Percentiles rank a stretch among this genome's conserved stretches.
Evolutionary conservation across 1,140 invertebrate species (phyloP).

Genomic region (Papilio dardanus): DNA sequence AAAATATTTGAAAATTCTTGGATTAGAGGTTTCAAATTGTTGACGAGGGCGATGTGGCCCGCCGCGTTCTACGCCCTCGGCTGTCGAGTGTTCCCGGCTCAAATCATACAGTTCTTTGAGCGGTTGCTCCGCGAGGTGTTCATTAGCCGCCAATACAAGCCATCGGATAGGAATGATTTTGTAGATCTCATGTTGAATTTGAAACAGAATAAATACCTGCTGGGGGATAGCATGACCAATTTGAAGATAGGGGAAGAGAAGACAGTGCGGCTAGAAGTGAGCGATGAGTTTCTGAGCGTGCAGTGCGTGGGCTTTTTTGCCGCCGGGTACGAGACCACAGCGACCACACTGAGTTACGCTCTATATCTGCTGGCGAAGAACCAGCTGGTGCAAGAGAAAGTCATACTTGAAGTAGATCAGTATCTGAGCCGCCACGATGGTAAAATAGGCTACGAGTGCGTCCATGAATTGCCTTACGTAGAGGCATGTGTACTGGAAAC

Average conservation of each 20-base stretch:
- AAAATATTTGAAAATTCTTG: conserved; percentile 46
- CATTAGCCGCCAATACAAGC: conserved; percentile 38
- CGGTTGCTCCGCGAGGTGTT: conserved; percentile 40
- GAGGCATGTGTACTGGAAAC: conserved; percentile 46
- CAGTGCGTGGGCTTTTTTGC: conserved; percentile 47
- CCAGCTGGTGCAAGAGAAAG: conserved; percentile 39
- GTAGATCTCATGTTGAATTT: conserved; percentile 50
- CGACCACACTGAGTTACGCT: conserved; percentile 43
- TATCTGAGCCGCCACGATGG: conserved; percentile 42
- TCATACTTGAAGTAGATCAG: conserved; percentile 46
- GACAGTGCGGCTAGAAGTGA: conserved; percentile 36
- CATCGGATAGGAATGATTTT: conserved; percentile 46
- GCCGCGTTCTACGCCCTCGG: conserved; percentile 46
- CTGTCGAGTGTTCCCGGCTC: conserved; percentile 41
- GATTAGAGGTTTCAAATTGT: conserved; percentile 39
- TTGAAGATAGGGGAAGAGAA: conserved; percentile 35
- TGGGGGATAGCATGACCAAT: conserved; percentile 43
- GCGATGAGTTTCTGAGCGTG: conserved; percentile 43
- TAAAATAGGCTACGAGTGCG: conserved; percentile 45
- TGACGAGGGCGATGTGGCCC: conserved; percentile 48
- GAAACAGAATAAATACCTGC: conserved; percentile 41
- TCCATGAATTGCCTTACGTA: conserved; percentile 43
- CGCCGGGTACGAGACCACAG: conserved; percentile 50
- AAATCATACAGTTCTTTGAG: conserved; percentile 45
- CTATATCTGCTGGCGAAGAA: conserved; percentile 49